Conservation (phyloP, 2,888 invertebrate species). For the Drosophila greeni region DNA sequence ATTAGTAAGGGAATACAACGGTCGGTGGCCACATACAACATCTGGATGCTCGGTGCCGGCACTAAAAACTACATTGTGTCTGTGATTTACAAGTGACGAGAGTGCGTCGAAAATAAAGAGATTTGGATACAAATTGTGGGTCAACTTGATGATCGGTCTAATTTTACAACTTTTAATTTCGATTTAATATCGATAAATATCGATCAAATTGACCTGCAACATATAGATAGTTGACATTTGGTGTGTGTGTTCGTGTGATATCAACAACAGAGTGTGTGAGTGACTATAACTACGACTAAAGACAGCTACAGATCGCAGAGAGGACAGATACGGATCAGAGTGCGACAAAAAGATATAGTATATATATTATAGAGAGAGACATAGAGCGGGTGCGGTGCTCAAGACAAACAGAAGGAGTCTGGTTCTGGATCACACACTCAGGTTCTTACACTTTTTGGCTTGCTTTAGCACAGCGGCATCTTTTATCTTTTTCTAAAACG, state of each 20-base stretch:
- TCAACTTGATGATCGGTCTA: neutral
- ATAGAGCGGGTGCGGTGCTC: conserved; percentile 44
- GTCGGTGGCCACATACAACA: conserved; percentile 16
- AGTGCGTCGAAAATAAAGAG: neutral
- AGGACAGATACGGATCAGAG: conserved; percentile 26
- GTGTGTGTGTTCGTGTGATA: conserved; percentile 7
- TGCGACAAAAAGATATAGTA: conserved; percentile 22
- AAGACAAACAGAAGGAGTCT: conserved; percentile 25
- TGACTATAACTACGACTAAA: conserved; percentile 32
- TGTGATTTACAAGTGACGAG: conserved; percentile 25
- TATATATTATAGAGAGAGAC: conserved; percentile 29
- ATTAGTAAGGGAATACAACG: conserved; percentile 11
- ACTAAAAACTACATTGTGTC: conserved; percentile 33
- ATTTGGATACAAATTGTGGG: neutral
- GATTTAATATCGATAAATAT: neutral
- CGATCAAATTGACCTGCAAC: conserved; percentile 16
- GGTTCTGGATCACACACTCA: conserved; percentile 47
- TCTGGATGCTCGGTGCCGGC: conserved; percentile 35
- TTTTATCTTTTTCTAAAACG: conserved; percentile 76
- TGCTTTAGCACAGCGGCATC: conserved; percentile 71
- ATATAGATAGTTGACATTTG: neutral
- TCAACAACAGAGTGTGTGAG: conserved; percentile 15
- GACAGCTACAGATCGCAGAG: conserved; percentile 28
- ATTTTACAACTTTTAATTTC: neutral
- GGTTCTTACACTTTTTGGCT: conserved; percentile 78